Base-by-base conservation (phyloP, 23 tunicate species). In the Trididemnum clinides region DNA sequence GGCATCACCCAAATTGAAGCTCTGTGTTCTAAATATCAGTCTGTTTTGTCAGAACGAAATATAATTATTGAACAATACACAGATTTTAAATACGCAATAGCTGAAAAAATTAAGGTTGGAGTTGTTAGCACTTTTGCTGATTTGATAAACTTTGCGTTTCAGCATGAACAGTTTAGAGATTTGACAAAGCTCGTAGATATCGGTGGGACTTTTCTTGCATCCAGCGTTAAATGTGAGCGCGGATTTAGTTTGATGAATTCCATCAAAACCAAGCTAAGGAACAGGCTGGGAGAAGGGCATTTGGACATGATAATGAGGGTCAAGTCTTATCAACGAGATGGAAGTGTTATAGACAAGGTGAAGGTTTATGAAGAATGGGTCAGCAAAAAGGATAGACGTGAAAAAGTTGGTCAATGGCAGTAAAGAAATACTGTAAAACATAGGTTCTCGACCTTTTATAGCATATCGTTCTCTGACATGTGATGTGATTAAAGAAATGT, bases 301-400 rank as follows among this genome's bases (percentile, higher is more conserved):
- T 59, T 59, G 25, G 66, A 59, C 66, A 59, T 59, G 66, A 59
- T n/a, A 59, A 59, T 59, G 66, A 59, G 66, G 66, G 66, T 59
- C 66, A 59, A 59, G 66, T 59, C 66, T 59, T 59, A 59, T 59
- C 66, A 59, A n/a, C 25, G 66, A 59, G 25, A 59, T 59, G 66
- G 66, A 59, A 19, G 66, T n/a, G 66, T 59, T 44, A 15, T 44
- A 59, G 66, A 59, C 66, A 59, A 59, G 66, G 66, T 10, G 25
- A 59, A 59, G 66, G 66, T 59, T 59, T 59, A 59, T n/a, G 66
- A 59, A 59, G 66, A 59, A 59, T 59, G 66, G 66, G 66, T 59
- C 66, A 59, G 66, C 66, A 59, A 59, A 5, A 59, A 59, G 66
- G 66, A 59, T 59, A 59, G 66, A 59, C 21, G 66, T 59, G 66